A percentile compares a stretch with the other conserved stretches of the same genome.
phyloP scores from a whole-genome alignment of 2,888 invertebrate species.

The Temnothorax ravouxi region DNA sequence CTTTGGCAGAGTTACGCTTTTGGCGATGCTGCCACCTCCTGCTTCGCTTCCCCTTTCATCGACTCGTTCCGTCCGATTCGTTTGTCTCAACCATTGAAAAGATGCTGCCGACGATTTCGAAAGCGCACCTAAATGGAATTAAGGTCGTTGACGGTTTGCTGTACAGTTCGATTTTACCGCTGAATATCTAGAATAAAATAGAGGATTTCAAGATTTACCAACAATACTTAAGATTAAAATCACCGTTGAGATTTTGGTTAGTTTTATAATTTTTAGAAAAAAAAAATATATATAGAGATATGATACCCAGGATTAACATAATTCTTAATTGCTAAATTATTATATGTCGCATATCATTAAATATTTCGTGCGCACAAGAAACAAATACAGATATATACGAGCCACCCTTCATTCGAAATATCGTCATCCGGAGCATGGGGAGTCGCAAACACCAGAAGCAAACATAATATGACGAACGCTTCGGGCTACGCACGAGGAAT shows the following conservation, averaged over 20 bases:
- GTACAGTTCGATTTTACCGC: constrained; percentile 42
- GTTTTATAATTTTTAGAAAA: background rate
- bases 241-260: background rate
- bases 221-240: constrained; percentile 12
- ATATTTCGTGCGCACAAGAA: constrained; percentile 39
- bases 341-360: constrained; percentile 23
- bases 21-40: constrained; percentile 63
- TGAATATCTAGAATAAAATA: constrained; percentile 15
- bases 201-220: constrained; percentile 4
- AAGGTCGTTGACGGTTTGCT: constrained; percentile 54
- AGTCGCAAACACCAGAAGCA: constrained; percentile 85
- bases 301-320: background rate
- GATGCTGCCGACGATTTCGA: constrained; percentile 47
- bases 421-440: constrained; percentile 71
- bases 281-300: too few species aligned
- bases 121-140: constrained; percentile 55
- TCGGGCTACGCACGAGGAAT: constrained; percentile 77
- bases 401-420: constrained; percentile 70
- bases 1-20: constrained; percentile 79
- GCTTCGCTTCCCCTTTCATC: constrained; percentile 55
- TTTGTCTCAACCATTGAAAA: constrained; percentile 48
- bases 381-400: constrained; percentile 65
- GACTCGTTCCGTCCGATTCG: constrained; percentile 66
- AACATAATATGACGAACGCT: constrained; percentile 86
- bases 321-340: background rate